phyloP scores from a whole-genome alignment of 2,797 vertebrate species.

The Graptemys geographica region DNA sequence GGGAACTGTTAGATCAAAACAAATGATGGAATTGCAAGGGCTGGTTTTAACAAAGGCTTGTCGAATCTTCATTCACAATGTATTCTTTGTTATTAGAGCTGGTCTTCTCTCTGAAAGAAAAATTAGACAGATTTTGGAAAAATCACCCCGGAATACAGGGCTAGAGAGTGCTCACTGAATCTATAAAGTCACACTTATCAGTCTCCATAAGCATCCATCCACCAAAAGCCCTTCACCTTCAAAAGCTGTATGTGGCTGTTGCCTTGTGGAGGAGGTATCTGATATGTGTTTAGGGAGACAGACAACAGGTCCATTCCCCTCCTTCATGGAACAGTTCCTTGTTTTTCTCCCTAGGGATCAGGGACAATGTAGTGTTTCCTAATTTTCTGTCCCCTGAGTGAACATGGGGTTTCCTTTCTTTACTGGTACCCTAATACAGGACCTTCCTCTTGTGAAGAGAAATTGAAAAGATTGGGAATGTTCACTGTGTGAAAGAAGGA shows the following conservation, averaged over 20 bases:
- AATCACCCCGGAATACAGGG: background rate
- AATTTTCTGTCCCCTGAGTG: too few species aligned
- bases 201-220: background rate
- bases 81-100: slow-evolving; percentile 15
- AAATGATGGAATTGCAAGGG: background rate
- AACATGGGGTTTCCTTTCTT: too few species aligned
- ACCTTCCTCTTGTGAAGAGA: background rate
- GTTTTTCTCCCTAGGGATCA: background rate
- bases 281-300: background rate
- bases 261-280: background rate
- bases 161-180: background rate
- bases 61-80: slow-evolving; percentile 28
- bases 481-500: background rate
- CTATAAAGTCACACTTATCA: rapidly evolving
- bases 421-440: background rate
- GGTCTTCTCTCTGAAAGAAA: slow-evolving; percentile 10
- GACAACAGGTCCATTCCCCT: background rate
- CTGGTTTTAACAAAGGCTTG: slow-evolving; percentile 24
- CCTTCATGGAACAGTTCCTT: background rate
- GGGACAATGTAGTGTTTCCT: background rate
- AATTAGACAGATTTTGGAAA: slow-evolving; percentile 19
- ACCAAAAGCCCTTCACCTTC: background rate
- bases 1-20: slow-evolving; percentile 14
- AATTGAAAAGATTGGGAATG: background rate
- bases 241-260: background rate